Evolutionary conservation across 2,113 vertebrate genomes (phyloP).

Genomic region (Rynchops niger): DNA sequence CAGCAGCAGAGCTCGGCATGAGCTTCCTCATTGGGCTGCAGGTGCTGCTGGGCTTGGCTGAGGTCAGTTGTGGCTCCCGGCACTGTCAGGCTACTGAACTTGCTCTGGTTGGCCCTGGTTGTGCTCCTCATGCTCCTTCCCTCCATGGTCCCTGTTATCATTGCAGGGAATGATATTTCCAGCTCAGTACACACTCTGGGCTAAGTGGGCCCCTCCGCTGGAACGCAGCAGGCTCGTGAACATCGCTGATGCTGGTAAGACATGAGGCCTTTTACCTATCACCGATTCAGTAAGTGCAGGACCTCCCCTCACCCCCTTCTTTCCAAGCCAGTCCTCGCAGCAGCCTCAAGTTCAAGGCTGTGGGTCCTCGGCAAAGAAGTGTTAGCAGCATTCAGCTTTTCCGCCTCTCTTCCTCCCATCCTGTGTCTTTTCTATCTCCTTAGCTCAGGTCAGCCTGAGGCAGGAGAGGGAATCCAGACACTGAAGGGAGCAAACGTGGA

Average conservation of each 20-base stretch:
- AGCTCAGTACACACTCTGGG: constrained; percentile 79
- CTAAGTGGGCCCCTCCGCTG: constrained; percentile 78
- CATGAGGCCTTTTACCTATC: background rate
- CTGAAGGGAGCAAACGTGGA: background rate
- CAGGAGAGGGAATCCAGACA: background rate
- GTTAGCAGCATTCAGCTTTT: background rate
- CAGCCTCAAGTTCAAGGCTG: background rate
- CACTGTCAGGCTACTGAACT: no score
- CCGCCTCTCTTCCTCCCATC: background rate
- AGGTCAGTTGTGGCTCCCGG: constrained; percentile 46
- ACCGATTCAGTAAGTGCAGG: background rate
- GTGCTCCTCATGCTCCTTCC: background rate
- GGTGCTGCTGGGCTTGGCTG: constrained; percentile 74
- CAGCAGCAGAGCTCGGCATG: constrained; percentile 74
- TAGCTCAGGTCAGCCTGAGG: background rate
- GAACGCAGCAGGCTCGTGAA: constrained; percentile 75
- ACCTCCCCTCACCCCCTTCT: background rate
- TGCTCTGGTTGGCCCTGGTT: background rate
- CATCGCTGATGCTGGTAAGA: constrained; percentile 61
- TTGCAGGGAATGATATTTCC: constrained; percentile 76
- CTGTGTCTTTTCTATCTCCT: background rate
- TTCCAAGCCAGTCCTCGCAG: background rate
- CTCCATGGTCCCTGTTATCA: background rate
- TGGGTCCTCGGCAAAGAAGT: background rate
- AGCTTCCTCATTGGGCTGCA: constrained; percentile 75